phyloP scores from a whole-genome alignment of 2,797 vertebrate species.

The Gobionotothen gibberifrons region DNA sequence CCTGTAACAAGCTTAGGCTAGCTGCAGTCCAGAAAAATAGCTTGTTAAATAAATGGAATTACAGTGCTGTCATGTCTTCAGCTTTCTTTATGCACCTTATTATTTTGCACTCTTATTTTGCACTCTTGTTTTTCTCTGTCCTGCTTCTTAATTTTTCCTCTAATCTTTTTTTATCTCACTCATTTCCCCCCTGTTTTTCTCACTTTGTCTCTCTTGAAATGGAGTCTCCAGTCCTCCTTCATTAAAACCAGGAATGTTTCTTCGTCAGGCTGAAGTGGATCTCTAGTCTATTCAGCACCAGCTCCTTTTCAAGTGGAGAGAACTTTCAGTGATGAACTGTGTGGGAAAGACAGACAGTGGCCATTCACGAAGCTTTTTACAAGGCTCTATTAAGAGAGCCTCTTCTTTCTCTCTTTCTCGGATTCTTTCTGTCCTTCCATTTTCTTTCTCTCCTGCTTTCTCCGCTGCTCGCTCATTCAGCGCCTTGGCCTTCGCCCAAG shows the following conservation, averaged over 20 bases:
- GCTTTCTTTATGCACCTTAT: not conserved
- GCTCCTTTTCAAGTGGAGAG: constrained; percentile 57
- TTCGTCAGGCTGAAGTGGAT: constrained; percentile 48
- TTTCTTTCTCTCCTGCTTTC: constrained; percentile 42
- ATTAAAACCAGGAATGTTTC: constrained; percentile 44
- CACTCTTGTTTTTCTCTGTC: constrained; percentile 18
- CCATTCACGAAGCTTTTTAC: constrained; percentile 61
- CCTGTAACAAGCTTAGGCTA: constrained; percentile 32
- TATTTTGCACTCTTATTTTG: constrained; percentile 6
- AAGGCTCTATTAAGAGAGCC: constrained; percentile 47
- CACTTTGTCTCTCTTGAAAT: constrained; percentile 14
- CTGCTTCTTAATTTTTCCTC: constrained; percentile 3
- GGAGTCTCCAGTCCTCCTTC: constrained; percentile 20
- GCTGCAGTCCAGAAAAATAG: constrained; percentile 13
- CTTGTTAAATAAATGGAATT: constrained; percentile 28
- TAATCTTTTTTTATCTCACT: constrained; percentile 16
- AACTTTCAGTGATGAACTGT: constrained; percentile 45
- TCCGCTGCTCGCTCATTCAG: constrained; percentile 39
- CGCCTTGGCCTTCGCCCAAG: constrained; percentile 15
- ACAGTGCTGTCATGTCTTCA: constrained; percentile 21
- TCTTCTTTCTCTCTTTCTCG: constrained; percentile 40
- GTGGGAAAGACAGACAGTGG: constrained; percentile 64
- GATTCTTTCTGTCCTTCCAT: constrained; percentile 31
- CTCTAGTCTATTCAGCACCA: constrained; percentile 45
- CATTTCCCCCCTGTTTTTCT: not conserved